A percentile compares a stretch with the other conserved stretches of the same genome.
phyloP scores from a whole-genome alignment of 2,797 vertebrate genomes.

The Phataginus tricuspis region DNA sequence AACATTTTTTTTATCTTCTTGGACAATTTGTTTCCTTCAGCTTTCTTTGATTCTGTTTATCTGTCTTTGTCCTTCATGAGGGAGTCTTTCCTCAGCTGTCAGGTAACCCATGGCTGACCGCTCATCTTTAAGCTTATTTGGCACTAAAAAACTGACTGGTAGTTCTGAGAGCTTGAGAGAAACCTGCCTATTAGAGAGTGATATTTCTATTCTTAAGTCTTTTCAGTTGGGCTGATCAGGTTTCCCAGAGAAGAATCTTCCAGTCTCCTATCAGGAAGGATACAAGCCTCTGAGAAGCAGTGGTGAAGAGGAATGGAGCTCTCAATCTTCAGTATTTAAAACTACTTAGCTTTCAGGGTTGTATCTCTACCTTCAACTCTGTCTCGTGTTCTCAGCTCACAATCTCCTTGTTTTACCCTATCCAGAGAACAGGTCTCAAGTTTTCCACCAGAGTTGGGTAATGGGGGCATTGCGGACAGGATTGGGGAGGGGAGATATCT shows the following conservation, averaged over 20 bases:
- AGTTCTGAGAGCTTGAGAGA: neutral
- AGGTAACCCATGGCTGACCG: neutral
- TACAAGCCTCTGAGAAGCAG: neutral
- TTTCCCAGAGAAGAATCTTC: neutral
- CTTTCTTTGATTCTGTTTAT: conserved; percentile 34
- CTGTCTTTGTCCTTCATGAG: neutral
- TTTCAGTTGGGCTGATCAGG: neutral
- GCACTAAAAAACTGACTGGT: neutral
- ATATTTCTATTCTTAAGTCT: neutral
- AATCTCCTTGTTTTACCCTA: neutral
- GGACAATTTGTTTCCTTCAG: neutral
- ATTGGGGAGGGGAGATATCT: neutral
- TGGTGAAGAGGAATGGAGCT: neutral
- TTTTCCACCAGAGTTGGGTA: neutral
- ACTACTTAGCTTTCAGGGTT: neutral
- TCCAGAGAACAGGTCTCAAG: neutral
- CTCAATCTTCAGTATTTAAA: neutral
- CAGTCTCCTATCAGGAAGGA: neutral
- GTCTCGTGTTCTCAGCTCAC: neutral
- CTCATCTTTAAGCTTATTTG: conserved; percentile 1
- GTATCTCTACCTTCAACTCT: neutral
- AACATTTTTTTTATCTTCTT: neutral
- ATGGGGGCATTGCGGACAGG: neutral
- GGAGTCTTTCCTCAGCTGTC: neutral
- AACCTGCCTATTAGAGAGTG: neutral